Percentiles rank a stretch among this genome's conserved stretches.
Evolutionary conservation across 1,140 invertebrate genomes (phyloP).

Genomic region (Penaeus vannamei): DNA sequence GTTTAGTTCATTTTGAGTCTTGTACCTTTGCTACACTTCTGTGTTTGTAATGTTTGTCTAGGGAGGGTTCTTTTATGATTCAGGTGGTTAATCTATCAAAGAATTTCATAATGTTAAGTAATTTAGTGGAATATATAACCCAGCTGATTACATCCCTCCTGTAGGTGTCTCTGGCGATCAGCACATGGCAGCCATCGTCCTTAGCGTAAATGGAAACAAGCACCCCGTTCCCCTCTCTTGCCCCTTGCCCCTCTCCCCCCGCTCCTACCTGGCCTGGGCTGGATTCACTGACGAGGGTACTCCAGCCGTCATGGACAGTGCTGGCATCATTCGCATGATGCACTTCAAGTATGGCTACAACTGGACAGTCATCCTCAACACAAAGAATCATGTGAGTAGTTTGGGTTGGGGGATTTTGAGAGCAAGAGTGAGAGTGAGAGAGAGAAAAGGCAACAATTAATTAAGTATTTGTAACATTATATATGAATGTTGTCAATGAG

Average conservation of each 20-base stretch:
- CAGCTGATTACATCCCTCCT: slow-evolving; percentile 26
- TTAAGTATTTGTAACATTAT: no score
- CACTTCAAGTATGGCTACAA: slow-evolving; percentile 72
- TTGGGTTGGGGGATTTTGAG: background rate
- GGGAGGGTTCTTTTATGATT: background rate
- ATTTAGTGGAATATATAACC: no score
- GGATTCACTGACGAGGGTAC: slow-evolving; percentile 85
- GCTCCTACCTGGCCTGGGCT: slow-evolving; percentile 83
- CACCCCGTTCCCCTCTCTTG: slow-evolving; percentile 69
- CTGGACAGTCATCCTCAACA: slow-evolving; percentile 87
- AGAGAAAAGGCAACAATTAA: no score
- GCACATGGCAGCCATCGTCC: slow-evolving; percentile 71
- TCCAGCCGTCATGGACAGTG: slow-evolving; percentile 76
- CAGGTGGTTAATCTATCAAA: no score
- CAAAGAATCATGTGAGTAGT: slow-evolving; percentile 77
- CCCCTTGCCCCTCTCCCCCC: slow-evolving; percentile 80
- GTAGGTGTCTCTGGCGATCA: slow-evolving; percentile 73
- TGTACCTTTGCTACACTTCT: background rate
- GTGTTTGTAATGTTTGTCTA: no score
- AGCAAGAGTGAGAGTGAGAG: background rate
- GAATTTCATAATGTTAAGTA: no score
- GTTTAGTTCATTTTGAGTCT: slow-evolving; percentile 1
- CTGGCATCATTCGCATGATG: slow-evolving; percentile 80
- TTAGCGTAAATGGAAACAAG: slow-evolving; percentile 69
- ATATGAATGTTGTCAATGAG: no score